Evolutionary conservation across 1,140 invertebrate species (phyloP), one percentile per base, ranked within the genome.

Genomic region (Tachypleus tridentatus): DNA sequence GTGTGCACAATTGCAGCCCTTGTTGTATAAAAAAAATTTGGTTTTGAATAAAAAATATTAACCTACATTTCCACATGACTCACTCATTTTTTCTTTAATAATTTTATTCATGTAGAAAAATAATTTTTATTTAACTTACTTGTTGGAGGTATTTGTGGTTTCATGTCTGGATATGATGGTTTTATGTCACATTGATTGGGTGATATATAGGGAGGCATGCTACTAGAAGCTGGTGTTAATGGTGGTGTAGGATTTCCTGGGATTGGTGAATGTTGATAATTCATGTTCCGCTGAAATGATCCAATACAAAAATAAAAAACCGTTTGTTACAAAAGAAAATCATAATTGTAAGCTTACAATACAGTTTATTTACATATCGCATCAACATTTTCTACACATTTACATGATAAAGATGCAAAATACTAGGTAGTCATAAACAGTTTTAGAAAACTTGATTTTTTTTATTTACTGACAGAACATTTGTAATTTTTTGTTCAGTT

Each of bases 171-270:
- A 75, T 88, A 86, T 71, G 85, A 87, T 64, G 89, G 88, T 79
- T 93, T 93, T 29, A 87, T 82, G 77, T 93, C 90, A 29, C 29
- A 29, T 60, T 85, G 84, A 79, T 88, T 90, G 8, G 90, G 89
- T 75, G 88, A 91, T 72, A 91, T 86, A 77, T 93, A 96, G 58
- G 89, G 88, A 60, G 88, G 87, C 81, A 93, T 89, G 78, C 29
- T 29, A 29, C 86, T 88, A 72, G 89, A 89, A 5, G 77, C 79
- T 9, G 92, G 93, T 48, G 92, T 95, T 62, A 96, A 80, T 51
- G 93, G 93, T 47, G 93, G 92, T 60, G 93, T 96, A 3, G 91
- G 93, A 79, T 96, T 96, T 57, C 92, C 92, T 67, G 92, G 91
- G 69, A 96, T 89, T n/a, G 92, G 92, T 80, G 90, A 93, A 76